Base-by-base conservation (phyloP, 2,888 invertebrate species). In the Camptogramma bilineatum region DNA sequence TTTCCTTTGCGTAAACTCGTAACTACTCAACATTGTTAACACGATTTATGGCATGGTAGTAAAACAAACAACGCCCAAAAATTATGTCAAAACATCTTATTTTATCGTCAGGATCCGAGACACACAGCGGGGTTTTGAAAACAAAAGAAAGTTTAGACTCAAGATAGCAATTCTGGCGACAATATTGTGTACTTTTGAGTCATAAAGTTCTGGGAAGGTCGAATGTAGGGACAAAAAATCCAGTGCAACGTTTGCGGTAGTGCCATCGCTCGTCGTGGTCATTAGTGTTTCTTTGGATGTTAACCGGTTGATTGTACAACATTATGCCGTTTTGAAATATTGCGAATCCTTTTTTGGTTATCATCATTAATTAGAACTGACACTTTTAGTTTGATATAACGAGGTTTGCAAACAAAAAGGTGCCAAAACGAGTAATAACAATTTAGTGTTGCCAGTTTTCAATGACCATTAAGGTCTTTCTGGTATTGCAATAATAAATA, bases 181-280 rank as follows among this genome's bases (percentile, higher is more conserved):
- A 84, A 86, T 87, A 86, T 86, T 86, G 87, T 84, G 70, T 65
- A 74, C 79, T 82, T 83, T 83, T 83, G 80, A 81, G 73, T 79
- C 73, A 80, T 82, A 83, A 70, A 77, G 65, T 91, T 92, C 91
- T 86, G 70, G 77, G 90, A 91, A 91, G 88, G 87, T 77, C 74
- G 79, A 81, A 86, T 83, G 28, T 28, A 4, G 82, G 82, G 81
- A 77, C 71, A 78, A 82, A 82, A 82, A 86, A 86, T 86, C 79
- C 76, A 74, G 79, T 84, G 79, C 81, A 81, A 73, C 74, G 68
- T 78, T 80, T 80, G 81, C 80, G 84, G 83, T 83, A 66, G 83
- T 79, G 79, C 78, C 75, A 73, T 73, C 73, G 75, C 73, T 78
- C 75, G 73, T 73, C 73, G 75, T 74, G 78, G 79, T 85, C 87